These are phyloP conservation scores for Aulostomus chinensis DNA, from an alignment of 2,797 vertebrate species.

Conservation along the genomic window DNA sequence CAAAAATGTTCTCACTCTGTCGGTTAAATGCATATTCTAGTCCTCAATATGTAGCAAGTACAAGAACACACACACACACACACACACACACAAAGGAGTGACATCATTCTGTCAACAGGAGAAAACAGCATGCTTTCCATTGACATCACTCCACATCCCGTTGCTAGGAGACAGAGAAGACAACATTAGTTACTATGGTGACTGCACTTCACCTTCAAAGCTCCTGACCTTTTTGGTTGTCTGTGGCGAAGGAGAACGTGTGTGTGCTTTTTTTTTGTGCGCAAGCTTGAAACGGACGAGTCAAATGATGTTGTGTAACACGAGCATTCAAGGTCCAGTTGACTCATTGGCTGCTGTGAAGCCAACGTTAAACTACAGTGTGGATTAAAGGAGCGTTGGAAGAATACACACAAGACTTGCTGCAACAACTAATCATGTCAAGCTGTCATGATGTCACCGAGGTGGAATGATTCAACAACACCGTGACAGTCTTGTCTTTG, in stretches of 20 bases:
- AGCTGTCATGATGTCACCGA: too few relatives aligned
- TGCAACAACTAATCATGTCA: slow-evolving; percentile 5
- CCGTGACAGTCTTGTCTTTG: too few relatives aligned
- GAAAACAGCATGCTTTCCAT: slow-evolving; percentile 77
- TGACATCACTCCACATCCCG: slow-evolving; percentile 80
- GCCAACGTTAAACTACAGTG: slow-evolving; percentile 13
- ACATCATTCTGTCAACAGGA: slow-evolving; percentile 69
- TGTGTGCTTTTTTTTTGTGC: too few relatives aligned
- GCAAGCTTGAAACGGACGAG: slow-evolving; percentile 18
- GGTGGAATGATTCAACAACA: too few relatives aligned
- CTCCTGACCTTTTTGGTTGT: slow-evolving; percentile 70
- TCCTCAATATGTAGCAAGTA: too few relatives aligned
- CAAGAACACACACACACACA: slow-evolving; percentile 28
- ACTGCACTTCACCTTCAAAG: slow-evolving; percentile 80
- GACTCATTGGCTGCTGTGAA: slow-evolving; percentile 46
- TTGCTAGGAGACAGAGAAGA: slow-evolving; percentile 79
- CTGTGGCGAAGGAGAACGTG: slow-evolving; percentile 22
- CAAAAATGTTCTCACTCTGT: too few relatives aligned
- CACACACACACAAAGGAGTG: slow-evolving; percentile 53
- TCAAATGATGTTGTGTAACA: slow-evolving; percentile 56
- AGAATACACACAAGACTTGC: background rate
- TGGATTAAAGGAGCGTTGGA: slow-evolving; percentile 18
- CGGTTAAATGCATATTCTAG: too few relatives aligned
- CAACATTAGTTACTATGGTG: slow-evolving; percentile 79
- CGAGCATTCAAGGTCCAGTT: slow-evolving; percentile 48